Evolutionary conservation across 2,888 invertebrate species (phyloP).

Genomic region (Hypercompe scribonia): DNA sequence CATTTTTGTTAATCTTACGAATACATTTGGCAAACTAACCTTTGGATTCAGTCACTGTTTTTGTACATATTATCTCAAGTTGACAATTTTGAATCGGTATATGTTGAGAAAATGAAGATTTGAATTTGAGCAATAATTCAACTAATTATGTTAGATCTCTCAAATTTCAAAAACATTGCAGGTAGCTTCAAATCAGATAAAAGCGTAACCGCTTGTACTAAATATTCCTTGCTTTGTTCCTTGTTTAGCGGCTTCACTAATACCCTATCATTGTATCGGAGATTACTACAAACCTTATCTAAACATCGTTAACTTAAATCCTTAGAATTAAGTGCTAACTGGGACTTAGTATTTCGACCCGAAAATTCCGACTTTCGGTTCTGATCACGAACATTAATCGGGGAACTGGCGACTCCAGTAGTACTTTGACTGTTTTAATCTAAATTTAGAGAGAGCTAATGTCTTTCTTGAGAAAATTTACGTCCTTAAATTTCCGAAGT

Average conservation of each 20-base stretch:
- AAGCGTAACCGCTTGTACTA: background rate
- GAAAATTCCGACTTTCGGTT: constrained; percentile 23
- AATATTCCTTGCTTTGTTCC: background rate
- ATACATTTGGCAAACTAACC: too few species aligned
- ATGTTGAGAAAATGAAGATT: too few species aligned
- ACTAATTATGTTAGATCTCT: too few species aligned
- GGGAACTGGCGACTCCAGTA: constrained; percentile 27
- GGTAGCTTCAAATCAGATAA: background rate
- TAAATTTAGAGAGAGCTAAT: background rate
- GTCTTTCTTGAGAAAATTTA: background rate
- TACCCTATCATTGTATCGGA: background rate
- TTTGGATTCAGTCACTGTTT: too few species aligned
- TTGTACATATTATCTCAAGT: too few species aligned
- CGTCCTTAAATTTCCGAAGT: background rate
- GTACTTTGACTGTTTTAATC: constrained; percentile 24
- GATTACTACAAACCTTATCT: constrained; percentile 12
- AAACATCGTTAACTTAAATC: constrained; percentile 14
- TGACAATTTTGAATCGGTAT: too few species aligned
- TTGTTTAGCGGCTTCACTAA: background rate
- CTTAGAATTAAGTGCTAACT: constrained; percentile 23
- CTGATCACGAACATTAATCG: constrained; percentile 32
- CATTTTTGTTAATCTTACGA: too few species aligned
- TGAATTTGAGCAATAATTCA: too few species aligned
- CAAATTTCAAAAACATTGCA: too few species aligned
- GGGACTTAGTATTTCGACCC: constrained; percentile 27